Conservation (phyloP, 2,113 vertebrate species). For the human region DNA sequence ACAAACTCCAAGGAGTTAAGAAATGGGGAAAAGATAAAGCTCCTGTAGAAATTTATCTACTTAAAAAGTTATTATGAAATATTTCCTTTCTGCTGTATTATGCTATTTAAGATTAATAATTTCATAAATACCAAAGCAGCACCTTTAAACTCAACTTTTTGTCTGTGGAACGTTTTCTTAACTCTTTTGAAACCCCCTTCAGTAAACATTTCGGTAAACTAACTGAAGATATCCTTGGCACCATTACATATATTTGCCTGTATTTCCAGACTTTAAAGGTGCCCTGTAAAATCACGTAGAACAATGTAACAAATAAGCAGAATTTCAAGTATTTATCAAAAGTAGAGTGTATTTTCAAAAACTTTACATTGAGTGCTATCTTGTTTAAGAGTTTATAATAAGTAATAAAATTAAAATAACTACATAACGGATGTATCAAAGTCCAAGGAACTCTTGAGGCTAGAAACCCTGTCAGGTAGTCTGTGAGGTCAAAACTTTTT, state of each 20-base stretch:
- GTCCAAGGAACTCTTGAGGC: neutral
- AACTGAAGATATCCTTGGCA: neutral
- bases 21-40: neutral
- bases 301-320: neutral
- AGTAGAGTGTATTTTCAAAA: neutral
- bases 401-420: neutral
- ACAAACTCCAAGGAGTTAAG: neutral
- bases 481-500: constrained; percentile 4
- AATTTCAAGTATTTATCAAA: constrained; percentile 13
- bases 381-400: neutral
- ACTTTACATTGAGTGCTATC: neutral
- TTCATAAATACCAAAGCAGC: neutral
- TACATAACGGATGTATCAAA: neutral
- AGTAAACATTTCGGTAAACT: constrained; percentile 14
- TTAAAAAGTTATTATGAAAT: neutral
- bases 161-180: neutral
- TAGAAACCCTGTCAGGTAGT: neutral
- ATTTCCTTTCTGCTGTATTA: neutral
- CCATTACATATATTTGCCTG: neutral
- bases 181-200: neutral
- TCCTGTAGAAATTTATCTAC: neutral
- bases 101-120: neutral
- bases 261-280: neutral
- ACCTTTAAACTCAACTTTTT: neutral
- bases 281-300: neutral